Percentiles rank a stretch among this genome's conserved stretches.
Conservation (phyloP, 2,888 invertebrate genomes). For the Eupelmus urozonus region DNA sequence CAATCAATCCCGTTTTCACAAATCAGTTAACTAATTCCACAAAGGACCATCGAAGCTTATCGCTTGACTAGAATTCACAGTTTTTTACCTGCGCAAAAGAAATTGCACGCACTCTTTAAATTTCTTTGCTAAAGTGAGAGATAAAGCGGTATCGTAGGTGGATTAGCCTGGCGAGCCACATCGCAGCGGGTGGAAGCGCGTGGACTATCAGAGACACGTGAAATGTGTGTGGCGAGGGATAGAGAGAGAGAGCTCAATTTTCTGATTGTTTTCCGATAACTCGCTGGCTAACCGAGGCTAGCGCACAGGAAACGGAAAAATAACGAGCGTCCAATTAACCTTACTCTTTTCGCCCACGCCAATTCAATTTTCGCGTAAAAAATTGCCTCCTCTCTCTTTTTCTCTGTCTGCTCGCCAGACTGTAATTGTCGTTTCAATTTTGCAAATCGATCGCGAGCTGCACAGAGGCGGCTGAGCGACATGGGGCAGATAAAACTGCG, state of each 20-base stretch:
- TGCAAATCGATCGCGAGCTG: too few relatives aligned
- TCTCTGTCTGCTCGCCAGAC: neutral
- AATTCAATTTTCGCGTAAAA: slow-evolving; percentile 28
- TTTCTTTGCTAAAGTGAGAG: too few relatives aligned
- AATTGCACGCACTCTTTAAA: too few relatives aligned
- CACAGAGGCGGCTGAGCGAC: too few relatives aligned
- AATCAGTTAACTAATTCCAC: too few relatives aligned
- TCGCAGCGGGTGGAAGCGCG: too few relatives aligned
- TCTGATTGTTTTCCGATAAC: slow-evolving; percentile 69
- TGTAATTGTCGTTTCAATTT: slow-evolving; percentile 13
- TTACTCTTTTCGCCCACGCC: neutral
- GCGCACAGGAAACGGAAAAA: slow-evolving; percentile 59
- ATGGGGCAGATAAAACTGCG: too few relatives aligned
- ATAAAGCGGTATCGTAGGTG: neutral
- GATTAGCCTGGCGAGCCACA: too few relatives aligned
- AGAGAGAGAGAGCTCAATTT: slow-evolving; percentile 33
- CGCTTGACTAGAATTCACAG: too few relatives aligned
- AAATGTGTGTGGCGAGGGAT: neutral
- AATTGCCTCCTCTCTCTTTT: neutral
- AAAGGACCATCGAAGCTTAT: too few relatives aligned
- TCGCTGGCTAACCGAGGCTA: slow-evolving; percentile 55
- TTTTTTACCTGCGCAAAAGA: too few relatives aligned
- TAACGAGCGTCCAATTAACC: slow-evolving; percentile 66
- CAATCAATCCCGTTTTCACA: too few relatives aligned
- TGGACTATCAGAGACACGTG: neutral